Percentiles rank a stretch among this genome's conserved stretches.
These are phyloP conservation scores for Penaeus indicus DNA, from an alignment of 1,140 invertebrate genomes.

Conservation along the genomic window DNA sequence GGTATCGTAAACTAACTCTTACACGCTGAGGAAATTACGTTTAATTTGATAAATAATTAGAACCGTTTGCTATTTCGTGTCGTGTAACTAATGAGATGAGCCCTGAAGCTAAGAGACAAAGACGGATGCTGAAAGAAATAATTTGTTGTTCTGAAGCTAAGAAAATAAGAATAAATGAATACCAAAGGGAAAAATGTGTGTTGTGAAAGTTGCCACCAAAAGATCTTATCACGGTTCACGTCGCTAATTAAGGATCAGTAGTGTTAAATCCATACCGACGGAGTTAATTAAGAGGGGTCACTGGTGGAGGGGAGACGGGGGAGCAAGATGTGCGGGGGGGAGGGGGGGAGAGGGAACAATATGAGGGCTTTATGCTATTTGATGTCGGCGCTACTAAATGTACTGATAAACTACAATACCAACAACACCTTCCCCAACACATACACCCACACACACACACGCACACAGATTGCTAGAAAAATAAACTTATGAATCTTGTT, in stretches of 20 bases:
- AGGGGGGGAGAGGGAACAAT: no score
- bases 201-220: no score
- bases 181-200: conserved; percentile 4
- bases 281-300: conserved; percentile 37
- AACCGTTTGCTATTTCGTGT: conserved; percentile 53
- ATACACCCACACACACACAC: no score
- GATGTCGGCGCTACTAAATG: no score
- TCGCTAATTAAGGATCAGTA: conserved; percentile 31
- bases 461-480: no score
- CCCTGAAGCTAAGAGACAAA: conserved; percentile 19
- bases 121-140: no score
- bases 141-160: neutral
- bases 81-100: conserved; percentile 52
- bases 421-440: neutral
- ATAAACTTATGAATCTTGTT: no score
- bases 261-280: conserved; percentile 48
- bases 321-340: no score
- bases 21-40: conserved; percentile 29
- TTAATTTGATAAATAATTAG: conserved; percentile 52
- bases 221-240: neutral
- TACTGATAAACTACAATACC: no score
- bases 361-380: no score
- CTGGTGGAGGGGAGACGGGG: no score
- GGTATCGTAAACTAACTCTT: conserved; percentile 16
- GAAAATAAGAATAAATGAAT: neutral